Conservation (phyloP, 1,140 invertebrate genomes). For the Pseudomyrmex cubaensis region DNA sequence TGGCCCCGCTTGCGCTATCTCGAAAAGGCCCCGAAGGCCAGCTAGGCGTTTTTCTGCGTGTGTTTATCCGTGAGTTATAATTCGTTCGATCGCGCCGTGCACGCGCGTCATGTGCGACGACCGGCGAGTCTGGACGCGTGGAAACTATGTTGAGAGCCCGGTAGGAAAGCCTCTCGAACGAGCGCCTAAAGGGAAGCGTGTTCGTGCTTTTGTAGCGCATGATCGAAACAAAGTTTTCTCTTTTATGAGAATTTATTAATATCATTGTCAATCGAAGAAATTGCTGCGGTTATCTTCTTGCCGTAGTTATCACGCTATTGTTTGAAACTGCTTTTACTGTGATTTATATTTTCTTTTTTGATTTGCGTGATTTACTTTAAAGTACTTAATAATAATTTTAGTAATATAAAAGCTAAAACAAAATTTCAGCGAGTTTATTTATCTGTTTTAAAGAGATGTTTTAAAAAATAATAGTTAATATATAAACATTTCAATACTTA, state of each 20-base stretch:
- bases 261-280: background rate
- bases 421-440: background rate
- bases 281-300: background rate
- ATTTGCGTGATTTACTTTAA: background rate
- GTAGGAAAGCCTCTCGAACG: background rate
- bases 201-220: constrained; percentile 4
- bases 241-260: constrained; percentile 30
- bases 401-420: background rate
- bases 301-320: background rate
- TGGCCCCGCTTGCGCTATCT: constrained; percentile 37
- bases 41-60: constrained; percentile 55
- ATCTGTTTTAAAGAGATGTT: too few species aligned
- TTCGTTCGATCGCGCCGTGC: constrained; percentile 20
- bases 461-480: too few species aligned
- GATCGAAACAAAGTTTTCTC: background rate
- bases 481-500: too few species aligned
- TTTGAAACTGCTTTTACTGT: background rate
- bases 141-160: background rate
- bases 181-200: constrained; percentile 10
- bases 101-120: background rate
- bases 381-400: background rate
- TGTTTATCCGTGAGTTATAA: constrained; percentile 71
- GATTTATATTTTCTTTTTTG: background rate
- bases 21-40: constrained; percentile 43
- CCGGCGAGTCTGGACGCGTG: background rate